Conservation (phyloP, 2,797 vertebrate genomes). For the Chrosomus eos region DNA sequence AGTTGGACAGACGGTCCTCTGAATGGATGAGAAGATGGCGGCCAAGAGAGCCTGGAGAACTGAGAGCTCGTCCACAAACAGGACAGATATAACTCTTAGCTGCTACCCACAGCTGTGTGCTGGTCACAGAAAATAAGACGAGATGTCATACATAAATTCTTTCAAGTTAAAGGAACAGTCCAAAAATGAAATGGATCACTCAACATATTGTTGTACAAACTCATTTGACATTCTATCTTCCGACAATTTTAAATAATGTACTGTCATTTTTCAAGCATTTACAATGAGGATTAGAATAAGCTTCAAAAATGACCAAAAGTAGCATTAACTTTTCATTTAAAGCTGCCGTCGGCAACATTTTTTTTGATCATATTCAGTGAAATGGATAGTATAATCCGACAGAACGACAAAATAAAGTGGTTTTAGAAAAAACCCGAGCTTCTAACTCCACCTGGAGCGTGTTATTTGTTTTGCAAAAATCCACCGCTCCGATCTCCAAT, state of each 20-base stretch:
- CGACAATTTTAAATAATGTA: not conserved
- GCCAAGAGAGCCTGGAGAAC: constrained; percentile 94
- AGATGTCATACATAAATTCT: constrained; percentile 17
- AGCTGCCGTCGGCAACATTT: no score
- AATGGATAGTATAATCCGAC: no score
- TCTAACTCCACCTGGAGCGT: no score
- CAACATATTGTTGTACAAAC: not conserved
- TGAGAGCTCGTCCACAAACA: constrained; percentile 94
- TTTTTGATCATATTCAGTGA: no score
- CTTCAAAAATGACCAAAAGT: not conserved
- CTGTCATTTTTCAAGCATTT: not conserved
- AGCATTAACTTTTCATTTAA: not conserved
- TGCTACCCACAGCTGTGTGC: constrained; percentile 93
- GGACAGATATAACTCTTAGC: constrained; percentile 96
- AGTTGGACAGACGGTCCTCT: constrained; percentile 96
- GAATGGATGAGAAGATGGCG: constrained; percentile 98
- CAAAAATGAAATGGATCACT: not conserved
- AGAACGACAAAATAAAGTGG: no score
- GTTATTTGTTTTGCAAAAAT: no score
- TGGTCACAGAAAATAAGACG: constrained; percentile 69
- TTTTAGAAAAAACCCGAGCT: no score
- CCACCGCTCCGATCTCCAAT: no score
- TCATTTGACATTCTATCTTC: not conserved
- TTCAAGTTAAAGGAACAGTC: not conserved
- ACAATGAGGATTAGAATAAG: not conserved